A percentile compares a stretch with the other conserved stretches of the same genome.
These are phyloP conservation scores for Pyrrhopygopsis socrates DNA, from an alignment of 2,888 invertebrate species.

Conservation along the genomic window DNA sequence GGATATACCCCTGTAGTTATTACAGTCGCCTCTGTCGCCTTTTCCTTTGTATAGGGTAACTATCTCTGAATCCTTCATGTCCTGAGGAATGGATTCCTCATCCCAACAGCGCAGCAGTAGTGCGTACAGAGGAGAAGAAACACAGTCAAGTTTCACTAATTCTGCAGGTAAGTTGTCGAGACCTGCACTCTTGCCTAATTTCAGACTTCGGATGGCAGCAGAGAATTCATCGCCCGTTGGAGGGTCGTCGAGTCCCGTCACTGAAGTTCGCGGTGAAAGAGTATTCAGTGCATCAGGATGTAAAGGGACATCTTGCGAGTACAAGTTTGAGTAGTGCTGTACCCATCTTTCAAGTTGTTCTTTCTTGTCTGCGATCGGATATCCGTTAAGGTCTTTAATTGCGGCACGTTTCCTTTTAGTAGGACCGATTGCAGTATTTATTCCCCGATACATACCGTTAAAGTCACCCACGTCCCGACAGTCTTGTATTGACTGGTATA, in stretches of 20 bases:
- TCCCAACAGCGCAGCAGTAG: conserved; percentile 9
- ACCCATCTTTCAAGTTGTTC: neutral
- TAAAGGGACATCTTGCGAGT: neutral
- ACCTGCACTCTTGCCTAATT: conserved; percentile 36
- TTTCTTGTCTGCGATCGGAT: conserved; percentile 8
- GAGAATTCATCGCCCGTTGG: too few relatives aligned
- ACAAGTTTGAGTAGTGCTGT: conserved; percentile 23
- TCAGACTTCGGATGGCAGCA: neutral
- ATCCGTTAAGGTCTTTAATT: conserved; percentile 42
- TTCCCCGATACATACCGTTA: conserved; percentile 43
- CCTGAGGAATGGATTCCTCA: conserved; percentile 2
- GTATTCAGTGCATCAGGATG: too few relatives aligned
- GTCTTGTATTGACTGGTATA: neutral
- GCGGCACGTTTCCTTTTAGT: conserved; percentile 44
- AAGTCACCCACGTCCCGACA: conserved; percentile 21
- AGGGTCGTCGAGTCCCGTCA: too few relatives aligned
- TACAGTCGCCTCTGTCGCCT: conserved; percentile 24
- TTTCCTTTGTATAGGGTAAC: conserved; percentile 31
- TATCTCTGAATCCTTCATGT: conserved; percentile 26
- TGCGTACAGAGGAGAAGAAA: neutral
- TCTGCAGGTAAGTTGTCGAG: conserved; percentile 25
- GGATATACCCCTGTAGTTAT: conserved; percentile 23
- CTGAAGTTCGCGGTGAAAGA: too few relatives aligned
- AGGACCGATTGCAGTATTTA: conserved; percentile 56
- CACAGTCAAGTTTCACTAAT: neutral